Conservation (phyloP, 1,140 invertebrate species). For the Mamestra configurata region DNA sequence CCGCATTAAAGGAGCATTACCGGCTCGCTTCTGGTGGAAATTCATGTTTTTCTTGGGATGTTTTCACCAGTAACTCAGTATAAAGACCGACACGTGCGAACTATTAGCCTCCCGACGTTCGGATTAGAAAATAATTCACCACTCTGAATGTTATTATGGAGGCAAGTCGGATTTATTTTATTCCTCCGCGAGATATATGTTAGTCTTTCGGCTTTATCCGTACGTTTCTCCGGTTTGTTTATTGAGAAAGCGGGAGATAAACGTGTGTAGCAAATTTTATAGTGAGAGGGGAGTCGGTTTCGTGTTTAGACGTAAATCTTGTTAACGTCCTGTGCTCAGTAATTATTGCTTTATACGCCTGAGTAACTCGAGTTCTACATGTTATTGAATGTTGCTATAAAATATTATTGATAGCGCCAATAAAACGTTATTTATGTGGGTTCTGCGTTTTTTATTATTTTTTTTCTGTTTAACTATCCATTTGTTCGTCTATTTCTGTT, state of each 20-base stretch:
- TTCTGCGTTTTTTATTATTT: slow-evolving; percentile 66
- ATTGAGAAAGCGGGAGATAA: slow-evolving; percentile 72
- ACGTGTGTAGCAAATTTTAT: slow-evolving; percentile 80
- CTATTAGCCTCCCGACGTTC: slow-evolving; percentile 82
- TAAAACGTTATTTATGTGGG: slow-evolving; percentile 82
- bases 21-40: slow-evolving; percentile 72
- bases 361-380: slow-evolving; percentile 72
- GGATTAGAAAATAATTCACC: slow-evolving; percentile 88
- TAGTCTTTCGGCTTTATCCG: slow-evolving; percentile 82
- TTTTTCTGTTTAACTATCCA: slow-evolving; percentile 71
- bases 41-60: slow-evolving; percentile 86
- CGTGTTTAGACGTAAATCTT: slow-evolving; percentile 78
- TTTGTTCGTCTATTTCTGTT: slow-evolving; percentile 47
- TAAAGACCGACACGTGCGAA: slow-evolving; percentile 83
- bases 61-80: slow-evolving; percentile 80
- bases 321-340: slow-evolving; percentile 75
- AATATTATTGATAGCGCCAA: slow-evolving; percentile 82
- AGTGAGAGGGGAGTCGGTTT: slow-evolving; percentile 64
- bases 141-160: slow-evolving; percentile 85
- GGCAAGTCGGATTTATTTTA: slow-evolving; percentile 85
- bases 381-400: slow-evolving; percentile 85
- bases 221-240: slow-evolving; percentile 79
- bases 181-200: slow-evolving; percentile 81
- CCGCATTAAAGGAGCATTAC: slow-evolving; percentile 84
- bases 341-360: slow-evolving; percentile 84